phyloP scores from a whole-genome alignment of 1,140 invertebrate genomes.

The Cyphomyrmex costatus region DNA sequence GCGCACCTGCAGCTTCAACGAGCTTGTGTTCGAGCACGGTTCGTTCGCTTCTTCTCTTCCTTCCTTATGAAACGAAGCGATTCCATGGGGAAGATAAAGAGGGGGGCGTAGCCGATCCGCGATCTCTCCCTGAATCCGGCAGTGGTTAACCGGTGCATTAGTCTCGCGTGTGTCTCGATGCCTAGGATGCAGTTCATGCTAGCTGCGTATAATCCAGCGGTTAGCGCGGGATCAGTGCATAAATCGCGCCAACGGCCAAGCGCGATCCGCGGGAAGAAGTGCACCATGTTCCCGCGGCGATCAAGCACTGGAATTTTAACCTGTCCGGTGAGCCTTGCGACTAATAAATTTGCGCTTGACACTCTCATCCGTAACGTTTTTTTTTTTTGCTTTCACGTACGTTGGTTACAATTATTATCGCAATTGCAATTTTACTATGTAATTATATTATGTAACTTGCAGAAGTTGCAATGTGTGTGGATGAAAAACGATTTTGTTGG shows the following conservation, averaged over 20 bases:
- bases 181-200: slow-evolving; percentile 59
- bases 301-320: slow-evolving; percentile 19
- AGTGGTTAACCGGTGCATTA: slow-evolving; percentile 69
- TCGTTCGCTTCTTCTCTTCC: slow-evolving; percentile 52
- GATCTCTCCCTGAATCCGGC: slow-evolving; percentile 68
- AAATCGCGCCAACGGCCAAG: slow-evolving; percentile 68
- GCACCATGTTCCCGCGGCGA: slow-evolving; percentile 27
- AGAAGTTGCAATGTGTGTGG: neutral
- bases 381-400: neutral
- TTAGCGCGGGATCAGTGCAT: slow-evolving; percentile 67
- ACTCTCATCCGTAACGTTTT: neutral
- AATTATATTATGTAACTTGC: neutral
- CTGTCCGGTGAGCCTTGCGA: slow-evolving; percentile 6
- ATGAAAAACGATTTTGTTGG: no score
- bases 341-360: slow-evolving; percentile 44
- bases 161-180: slow-evolving; percentile 70
- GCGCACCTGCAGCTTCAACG: slow-evolving; percentile 59
- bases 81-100: slow-evolving; percentile 69
- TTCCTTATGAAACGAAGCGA: slow-evolving; percentile 55
- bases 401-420: neutral
- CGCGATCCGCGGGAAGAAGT: slow-evolving; percentile 34
- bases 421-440: neutral
- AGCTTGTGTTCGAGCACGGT: slow-evolving; percentile 5
- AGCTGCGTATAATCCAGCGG: slow-evolving; percentile 67
- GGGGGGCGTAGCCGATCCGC: slow-evolving; percentile 62